These are phyloP conservation scores for Tetrax tetrax DNA, from an alignment of 2,113 vertebrate genomes.

Conservation along the genomic window DNA sequence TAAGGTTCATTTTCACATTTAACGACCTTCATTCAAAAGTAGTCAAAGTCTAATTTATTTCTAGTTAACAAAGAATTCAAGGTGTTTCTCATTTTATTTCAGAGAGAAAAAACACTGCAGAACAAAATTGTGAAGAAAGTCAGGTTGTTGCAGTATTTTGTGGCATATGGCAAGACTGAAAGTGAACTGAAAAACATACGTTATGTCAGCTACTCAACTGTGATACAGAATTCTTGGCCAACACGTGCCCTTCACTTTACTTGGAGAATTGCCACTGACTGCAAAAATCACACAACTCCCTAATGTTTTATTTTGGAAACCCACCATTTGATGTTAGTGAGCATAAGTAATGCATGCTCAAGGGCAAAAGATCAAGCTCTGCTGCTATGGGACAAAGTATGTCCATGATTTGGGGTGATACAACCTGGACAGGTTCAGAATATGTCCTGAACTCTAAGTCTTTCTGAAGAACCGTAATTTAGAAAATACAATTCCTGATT, in stretches of 20 bases:
- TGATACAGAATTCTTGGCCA: neutral
- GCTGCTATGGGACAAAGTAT: neutral
- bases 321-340: neutral
- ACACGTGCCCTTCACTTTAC: conserved; percentile 60
- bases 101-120: neutral
- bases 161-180: conserved; percentile 71
- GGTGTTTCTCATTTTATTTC: neutral
- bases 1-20: conserved; percentile 17
- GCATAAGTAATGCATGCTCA: neutral
- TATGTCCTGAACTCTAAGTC: neutral
- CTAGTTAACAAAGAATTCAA: conserved; percentile 36
- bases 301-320: conserved; percentile 36
- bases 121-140: conserved; percentile 14
- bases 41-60: conserved; percentile 33
- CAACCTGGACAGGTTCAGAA: neutral
- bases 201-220: conserved; percentile 68
- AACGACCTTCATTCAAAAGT: conserved; percentile 11
- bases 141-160: conserved; percentile 56
- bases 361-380: conserved; percentile 31
- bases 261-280: conserved; percentile 55
- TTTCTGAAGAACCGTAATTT: neutral
- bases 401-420: neutral
- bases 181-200: conserved; percentile 67
- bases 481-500: neutral
- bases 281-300: conserved; percentile 33